Conservation (phyloP, 2,797 vertebrate genomes). For the Crenichthys baileyi region DNA sequence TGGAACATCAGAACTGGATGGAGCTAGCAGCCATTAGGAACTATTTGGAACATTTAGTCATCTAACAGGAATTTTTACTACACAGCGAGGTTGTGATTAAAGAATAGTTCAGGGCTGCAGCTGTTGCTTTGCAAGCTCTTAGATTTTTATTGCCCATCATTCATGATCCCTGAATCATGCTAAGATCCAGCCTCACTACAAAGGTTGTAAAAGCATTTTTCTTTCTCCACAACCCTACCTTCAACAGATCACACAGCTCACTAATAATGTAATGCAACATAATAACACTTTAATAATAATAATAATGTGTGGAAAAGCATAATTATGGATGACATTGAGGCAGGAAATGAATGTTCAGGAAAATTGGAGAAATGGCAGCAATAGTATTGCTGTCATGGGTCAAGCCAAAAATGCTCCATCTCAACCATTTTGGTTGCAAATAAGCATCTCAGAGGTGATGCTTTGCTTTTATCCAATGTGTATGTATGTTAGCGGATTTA, state of each 20-base stretch:
- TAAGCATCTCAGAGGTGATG: conserved; percentile 7
- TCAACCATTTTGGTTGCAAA: not conserved
- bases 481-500: conserved; percentile 21
- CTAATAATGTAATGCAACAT: conserved; percentile 8
- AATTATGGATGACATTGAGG: conserved; percentile 23
- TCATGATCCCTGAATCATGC: conserved; percentile 7
- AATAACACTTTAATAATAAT: conserved; percentile 46
- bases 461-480: not conserved
- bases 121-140: conserved; percentile 1
- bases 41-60: conserved; percentile 23
- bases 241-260: not conserved
- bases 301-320: conserved; percentile 17
- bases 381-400: not conserved
- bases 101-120: conserved; percentile 6
- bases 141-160: conserved; percentile 22
- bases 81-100: conserved; percentile 21
- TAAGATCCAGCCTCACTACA: conserved; percentile 2
- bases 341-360: not conserved
- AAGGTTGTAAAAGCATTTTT: conserved; percentile 3
- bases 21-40: conserved; percentile 11
- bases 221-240: not conserved
- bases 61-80: conserved; percentile 15
- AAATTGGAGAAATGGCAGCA: not conserved
- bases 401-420: conserved; percentile 2
- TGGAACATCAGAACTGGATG: conserved; percentile 7